These are phyloP conservation scores for Eulimnadia texana DNA, from an alignment of 1,140 invertebrate species.

Conservation along the genomic window DNA sequence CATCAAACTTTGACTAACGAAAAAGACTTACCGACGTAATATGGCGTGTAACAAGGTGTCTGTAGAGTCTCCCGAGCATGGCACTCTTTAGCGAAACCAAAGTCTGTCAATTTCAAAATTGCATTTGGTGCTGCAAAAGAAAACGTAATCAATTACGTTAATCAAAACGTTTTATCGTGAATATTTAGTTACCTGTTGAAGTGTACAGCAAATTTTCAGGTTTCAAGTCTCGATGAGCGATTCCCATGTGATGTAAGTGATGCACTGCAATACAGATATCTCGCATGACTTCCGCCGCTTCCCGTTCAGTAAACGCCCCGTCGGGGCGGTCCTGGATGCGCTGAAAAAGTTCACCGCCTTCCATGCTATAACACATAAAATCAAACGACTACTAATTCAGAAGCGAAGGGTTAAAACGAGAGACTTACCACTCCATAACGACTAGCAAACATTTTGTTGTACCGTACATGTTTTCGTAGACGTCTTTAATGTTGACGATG, in stretches of 20 bases:
- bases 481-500: constrained; percentile 86
- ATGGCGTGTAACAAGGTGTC: constrained; percentile 96
- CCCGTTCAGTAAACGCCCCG: constrained; percentile 86
- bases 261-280: constrained; percentile 93
- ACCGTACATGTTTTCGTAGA: constrained; percentile 89
- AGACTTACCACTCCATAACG: constrained; percentile 86
- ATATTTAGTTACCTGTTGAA: constrained; percentile 33
- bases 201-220: constrained; percentile 81
- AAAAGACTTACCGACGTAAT: constrained; percentile 71
- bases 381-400: neutral
- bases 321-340: constrained; percentile 89
- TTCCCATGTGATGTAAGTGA: constrained; percentile 85
- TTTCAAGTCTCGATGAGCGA: constrained; percentile 94
- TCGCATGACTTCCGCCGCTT: constrained; percentile 83
- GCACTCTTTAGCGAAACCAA: constrained; percentile 99
- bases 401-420: neutral
- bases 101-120: constrained; percentile 90
- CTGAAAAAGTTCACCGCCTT: constrained; percentile 90
- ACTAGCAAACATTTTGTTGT: constrained; percentile 82
- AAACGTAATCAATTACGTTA: neutral
- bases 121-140: constrained; percentile 33
- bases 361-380: constrained; percentile 51
- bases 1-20: neutral
- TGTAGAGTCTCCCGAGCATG: constrained; percentile 69
- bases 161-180: neutral